A percentile compares a stretch with the other conserved stretches of the same genome.
Conservation (phyloP, 2,113 vertebrate species). For the Dryoscopus gambensis region DNA sequence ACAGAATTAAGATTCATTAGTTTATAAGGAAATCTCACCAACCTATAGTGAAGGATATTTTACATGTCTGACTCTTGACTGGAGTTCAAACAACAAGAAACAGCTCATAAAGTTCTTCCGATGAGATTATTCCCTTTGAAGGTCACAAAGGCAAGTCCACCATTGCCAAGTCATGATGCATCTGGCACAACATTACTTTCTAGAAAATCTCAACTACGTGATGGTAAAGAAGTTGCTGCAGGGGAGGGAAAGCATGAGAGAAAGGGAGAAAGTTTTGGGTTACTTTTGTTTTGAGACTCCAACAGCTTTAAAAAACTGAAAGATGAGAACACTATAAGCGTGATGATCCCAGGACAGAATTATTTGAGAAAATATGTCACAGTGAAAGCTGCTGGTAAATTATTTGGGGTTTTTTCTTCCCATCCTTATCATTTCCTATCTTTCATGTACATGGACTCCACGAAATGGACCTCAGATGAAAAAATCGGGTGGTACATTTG, state of each 20-base stretch:
- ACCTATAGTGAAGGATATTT: background rate
- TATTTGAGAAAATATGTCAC: background rate
- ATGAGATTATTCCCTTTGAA: background rate
- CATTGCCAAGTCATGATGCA: background rate
- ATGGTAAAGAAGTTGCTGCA: background rate
- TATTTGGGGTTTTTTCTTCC: background rate
- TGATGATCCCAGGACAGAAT: background rate
- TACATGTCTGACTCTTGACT: background rate
- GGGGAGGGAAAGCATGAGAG: background rate
- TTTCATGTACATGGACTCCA: background rate
- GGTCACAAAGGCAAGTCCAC: background rate
- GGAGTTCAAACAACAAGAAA: background rate
- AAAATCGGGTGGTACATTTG: background rate
- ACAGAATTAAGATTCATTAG: background rate
- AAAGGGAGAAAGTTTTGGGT: background rate
- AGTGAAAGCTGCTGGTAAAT: background rate
- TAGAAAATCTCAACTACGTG: background rate
- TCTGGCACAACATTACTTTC: background rate
- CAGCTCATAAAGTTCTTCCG: background rate
- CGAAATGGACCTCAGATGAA: constrained; percentile 2
- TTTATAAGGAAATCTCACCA: background rate
- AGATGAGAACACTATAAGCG: background rate
- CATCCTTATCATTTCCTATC: background rate
- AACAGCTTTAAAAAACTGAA: background rate
- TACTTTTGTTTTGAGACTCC: background rate